Evolutionary conservation across 2,888 invertebrate genomes (phyloP).

Genomic region (Choreutis nemorana): DNA sequence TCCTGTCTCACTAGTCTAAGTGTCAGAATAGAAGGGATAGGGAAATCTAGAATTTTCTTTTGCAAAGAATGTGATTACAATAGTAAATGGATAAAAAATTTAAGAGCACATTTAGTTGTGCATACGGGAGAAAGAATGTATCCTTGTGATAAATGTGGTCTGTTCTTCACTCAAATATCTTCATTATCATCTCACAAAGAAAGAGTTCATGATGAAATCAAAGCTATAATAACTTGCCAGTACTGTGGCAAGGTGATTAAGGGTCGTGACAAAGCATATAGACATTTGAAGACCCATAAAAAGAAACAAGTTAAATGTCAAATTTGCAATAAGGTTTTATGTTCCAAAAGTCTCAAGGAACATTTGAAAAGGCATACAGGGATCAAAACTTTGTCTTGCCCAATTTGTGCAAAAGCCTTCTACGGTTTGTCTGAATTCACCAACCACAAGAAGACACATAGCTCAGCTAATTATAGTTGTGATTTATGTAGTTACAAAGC

Average conservation of each 20-base stretch:
- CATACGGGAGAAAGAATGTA: conserved; percentile 38
- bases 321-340: conserved; percentile 27
- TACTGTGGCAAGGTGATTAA: conserved; percentile 36
- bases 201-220: conserved; percentile 24
- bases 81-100: conserved; percentile 27
- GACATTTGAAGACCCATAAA: conserved; percentile 29
- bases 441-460: too few relatives aligned
- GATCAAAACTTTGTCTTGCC: conserved; percentile 34
- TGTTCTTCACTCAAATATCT: conserved; percentile 30
- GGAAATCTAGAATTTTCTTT: conserved; percentile 23
- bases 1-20: conserved; percentile 19
- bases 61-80: conserved; percentile 35
- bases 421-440: too few relatives aligned
- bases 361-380: conserved; percentile 41
- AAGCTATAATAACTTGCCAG: conserved; percentile 32
- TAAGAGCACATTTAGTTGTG: conserved; percentile 25
- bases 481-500: too few relatives aligned
- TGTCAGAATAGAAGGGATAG: conserved; percentile 27
- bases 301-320: conserved; percentile 20
- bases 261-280: conserved; percentile 28
- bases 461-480: too few relatives aligned
- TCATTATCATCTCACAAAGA: conserved; percentile 35
- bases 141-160: conserved; percentile 30
- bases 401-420: conserved; percentile 36
- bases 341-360: conserved; percentile 16